Conservation (phyloP, 2,113 vertebrate genomes). For the Cinclus cinclus region DNA sequence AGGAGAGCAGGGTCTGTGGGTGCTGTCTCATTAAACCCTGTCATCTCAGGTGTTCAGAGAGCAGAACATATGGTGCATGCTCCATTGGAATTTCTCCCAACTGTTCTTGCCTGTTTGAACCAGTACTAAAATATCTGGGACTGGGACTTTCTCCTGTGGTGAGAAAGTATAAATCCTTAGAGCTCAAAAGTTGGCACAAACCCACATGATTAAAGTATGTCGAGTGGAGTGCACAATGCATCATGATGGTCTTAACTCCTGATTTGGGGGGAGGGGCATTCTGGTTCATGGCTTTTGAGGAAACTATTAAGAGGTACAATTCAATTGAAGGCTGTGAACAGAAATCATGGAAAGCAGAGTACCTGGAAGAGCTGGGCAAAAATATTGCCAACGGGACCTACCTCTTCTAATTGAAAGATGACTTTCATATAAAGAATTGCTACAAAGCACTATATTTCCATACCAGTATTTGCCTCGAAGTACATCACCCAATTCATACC, state of each 20-base stretch:
- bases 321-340: neutral
- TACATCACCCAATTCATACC: neutral
- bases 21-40: neutral
- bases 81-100: neutral
- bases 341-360: neutral
- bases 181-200: neutral
- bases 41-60: neutral
- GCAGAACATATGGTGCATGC: accelerated
- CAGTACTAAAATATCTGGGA: neutral
- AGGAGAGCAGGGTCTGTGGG: neutral
- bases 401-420: neutral
- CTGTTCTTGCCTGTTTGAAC: neutral
- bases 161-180: neutral
- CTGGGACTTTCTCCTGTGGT: neutral
- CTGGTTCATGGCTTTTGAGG: neutral
- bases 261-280: neutral
- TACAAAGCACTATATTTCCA: neutral
- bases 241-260: neutral
- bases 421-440: neutral
- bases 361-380: neutral
- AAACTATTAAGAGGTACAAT: neutral
- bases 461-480: neutral
- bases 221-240: accelerated
- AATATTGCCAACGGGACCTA: neutral
- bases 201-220: neutral